A percentile compares a stretch with the other conserved stretches of the same genome.
These are phyloP conservation scores for Drosophila nigrodunni DNA, from an alignment of 1,140 invertebrate species.

Conservation along the genomic window DNA sequence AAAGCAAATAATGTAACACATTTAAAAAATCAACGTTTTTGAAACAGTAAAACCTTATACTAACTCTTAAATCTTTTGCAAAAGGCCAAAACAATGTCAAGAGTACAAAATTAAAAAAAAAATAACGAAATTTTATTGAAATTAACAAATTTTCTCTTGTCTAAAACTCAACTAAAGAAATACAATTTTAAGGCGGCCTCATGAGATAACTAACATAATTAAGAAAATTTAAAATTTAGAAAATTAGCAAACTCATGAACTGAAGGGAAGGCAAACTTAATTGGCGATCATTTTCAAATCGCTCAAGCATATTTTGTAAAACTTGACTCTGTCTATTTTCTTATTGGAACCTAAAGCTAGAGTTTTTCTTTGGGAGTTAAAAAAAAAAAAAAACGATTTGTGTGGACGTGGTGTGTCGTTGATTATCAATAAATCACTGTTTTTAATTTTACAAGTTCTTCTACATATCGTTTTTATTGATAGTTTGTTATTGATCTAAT, in stretches of 20 bases:
- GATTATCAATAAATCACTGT: constrained; percentile 45
- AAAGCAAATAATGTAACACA: constrained; percentile 21
- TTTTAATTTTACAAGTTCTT: constrained; percentile 59
- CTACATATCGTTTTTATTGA: constrained; percentile 68
- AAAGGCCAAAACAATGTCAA: constrained; percentile 26
- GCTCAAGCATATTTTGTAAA: constrained; percentile 40
- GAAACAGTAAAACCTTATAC: background rate
- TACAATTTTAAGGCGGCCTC: background rate
- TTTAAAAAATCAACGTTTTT: constrained; percentile 4
- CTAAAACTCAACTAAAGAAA: background rate
- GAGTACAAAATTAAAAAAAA: constrained; percentile 38
- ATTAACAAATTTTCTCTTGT: constrained; percentile 10
- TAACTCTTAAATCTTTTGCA: background rate
- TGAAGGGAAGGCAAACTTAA: constrained; percentile 9
- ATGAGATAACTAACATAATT: constrained; percentile 3
- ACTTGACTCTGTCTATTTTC: constrained; percentile 52
- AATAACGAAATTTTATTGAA: constrained; percentile 17
- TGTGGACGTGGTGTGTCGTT: constrained; percentile 9
- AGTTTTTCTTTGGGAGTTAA: constrained; percentile 24
- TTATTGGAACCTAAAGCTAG: constrained; percentile 32
- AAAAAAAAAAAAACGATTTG: no score
- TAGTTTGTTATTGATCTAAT: constrained; percentile 48
- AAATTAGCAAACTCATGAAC: constrained; percentile 17
- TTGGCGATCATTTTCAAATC: constrained; percentile 22
- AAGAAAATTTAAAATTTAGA: constrained; percentile 20